These are phyloP conservation scores for Apteryx mantelli DNA, from an alignment of 2,113 vertebrate genomes.

Conservation along the genomic window DNA sequence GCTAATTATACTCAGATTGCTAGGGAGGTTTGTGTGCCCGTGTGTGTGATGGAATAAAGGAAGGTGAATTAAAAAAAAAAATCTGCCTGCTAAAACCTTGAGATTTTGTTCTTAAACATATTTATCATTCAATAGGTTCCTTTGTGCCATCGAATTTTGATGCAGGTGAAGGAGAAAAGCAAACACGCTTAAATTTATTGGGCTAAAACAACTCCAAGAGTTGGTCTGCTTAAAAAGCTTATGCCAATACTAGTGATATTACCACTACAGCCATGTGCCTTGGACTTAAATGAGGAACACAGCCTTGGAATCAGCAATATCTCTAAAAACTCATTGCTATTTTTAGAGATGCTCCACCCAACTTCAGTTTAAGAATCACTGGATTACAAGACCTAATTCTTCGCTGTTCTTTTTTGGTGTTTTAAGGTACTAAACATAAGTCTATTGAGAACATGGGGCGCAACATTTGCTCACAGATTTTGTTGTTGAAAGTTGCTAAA, in stretches of 20 bases:
- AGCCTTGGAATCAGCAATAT: neutral
- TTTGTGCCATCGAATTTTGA: neutral
- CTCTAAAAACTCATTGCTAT: neutral
- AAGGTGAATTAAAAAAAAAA: neutral
- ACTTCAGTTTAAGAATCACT: neutral
- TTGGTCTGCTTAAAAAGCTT: neutral
- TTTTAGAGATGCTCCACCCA: neutral
- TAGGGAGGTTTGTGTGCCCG: neutral
- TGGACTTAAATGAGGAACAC: neutral
- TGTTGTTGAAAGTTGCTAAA: neutral
- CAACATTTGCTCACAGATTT: neutral
- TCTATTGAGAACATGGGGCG: neutral
- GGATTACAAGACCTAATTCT: neutral
- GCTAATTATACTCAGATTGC: neutral
- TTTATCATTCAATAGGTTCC: neutral
- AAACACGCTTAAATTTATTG: neutral
- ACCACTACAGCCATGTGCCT: neutral
- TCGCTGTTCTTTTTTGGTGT: neutral
- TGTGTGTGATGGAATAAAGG: accelerated
- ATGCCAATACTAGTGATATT: neutral
- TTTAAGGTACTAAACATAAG: neutral
- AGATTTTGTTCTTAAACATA: neutral
- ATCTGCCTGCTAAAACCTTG: neutral
- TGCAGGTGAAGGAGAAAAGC: neutral
- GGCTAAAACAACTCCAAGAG: neutral